Evolutionary conservation across 2,113 vertebrate species (phyloP).

Genomic region (Suricata suricatta): DNA sequence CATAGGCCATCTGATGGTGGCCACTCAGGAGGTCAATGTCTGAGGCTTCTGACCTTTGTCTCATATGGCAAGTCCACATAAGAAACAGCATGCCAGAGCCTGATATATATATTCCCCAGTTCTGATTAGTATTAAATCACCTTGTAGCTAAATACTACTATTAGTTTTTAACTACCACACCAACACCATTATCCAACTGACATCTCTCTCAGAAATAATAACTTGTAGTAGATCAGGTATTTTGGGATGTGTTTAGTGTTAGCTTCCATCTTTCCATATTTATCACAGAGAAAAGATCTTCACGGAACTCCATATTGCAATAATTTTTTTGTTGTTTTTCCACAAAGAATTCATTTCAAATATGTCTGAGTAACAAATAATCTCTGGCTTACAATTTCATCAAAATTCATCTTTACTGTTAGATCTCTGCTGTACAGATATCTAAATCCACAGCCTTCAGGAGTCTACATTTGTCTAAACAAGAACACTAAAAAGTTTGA

Average conservation of each 20-base stretch:
- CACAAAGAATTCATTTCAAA: constrained; percentile 27
- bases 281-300: not conserved
- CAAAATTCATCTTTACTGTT: not conserved
- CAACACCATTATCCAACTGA: not conserved
- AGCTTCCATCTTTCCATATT: not conserved
- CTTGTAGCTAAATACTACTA: not conserved
- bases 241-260: not conserved
- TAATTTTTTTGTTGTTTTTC: not conserved
- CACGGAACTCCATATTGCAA: not conserved
- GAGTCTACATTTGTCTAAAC: not conserved
- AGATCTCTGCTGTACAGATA: not conserved
- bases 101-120: rapidly evolving
- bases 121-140: not conserved
- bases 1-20: not conserved
- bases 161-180: not conserved
- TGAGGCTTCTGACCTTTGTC: not conserved
- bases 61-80: not conserved
- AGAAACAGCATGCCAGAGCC: not conserved
- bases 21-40: not conserved
- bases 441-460: not conserved
- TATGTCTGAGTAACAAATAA: not conserved
- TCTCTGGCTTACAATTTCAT: not conserved
- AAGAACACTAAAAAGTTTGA: not conserved
- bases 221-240: not conserved
- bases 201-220: not conserved